Conservation (phyloP, 2,888 invertebrate species). For the Synanthedon tipuliformis region DNA sequence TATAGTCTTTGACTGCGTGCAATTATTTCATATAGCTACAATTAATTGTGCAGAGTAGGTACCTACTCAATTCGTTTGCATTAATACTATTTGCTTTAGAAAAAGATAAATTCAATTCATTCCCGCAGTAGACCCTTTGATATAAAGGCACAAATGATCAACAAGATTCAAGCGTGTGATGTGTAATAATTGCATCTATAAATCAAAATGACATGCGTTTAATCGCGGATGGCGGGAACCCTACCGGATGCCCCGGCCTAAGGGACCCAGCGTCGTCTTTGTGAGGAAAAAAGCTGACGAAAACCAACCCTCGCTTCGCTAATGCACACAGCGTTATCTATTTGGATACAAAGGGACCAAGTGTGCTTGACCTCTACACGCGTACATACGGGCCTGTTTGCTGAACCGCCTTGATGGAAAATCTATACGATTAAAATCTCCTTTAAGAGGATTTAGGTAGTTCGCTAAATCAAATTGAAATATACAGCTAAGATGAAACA, state of each 20-base stretch:
- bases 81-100: constrained; percentile 23
- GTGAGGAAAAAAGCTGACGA: constrained; percentile 37
- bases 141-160: constrained; percentile 18
- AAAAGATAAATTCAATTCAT: constrained; percentile 10
- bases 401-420: neutral
- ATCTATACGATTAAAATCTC: neutral
- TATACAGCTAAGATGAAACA: too few species aligned
- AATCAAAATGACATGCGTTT: constrained; percentile 63
- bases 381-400: constrained; percentile 8
- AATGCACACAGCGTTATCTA: constrained; percentile 57
- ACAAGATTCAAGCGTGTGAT: constrained; percentile 13
- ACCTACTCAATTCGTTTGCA: constrained; percentile 1
- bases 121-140: constrained; percentile 7
- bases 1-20: too few species aligned
- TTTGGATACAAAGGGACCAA: constrained; percentile 51
- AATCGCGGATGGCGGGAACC: constrained; percentile 41
- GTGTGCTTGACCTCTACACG: constrained; percentile 53
- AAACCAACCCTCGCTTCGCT: constrained; percentile 52
- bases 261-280: constrained; percentile 21
- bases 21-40: too few species aligned
- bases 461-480: neutral
- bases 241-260: constrained; percentile 28
- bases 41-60: too few species aligned
- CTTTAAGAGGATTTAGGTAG: neutral
- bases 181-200: constrained; percentile 51